Conservation (phyloP, 2,888 invertebrate genomes). For the Chalcosyrphus nemorum region DNA sequence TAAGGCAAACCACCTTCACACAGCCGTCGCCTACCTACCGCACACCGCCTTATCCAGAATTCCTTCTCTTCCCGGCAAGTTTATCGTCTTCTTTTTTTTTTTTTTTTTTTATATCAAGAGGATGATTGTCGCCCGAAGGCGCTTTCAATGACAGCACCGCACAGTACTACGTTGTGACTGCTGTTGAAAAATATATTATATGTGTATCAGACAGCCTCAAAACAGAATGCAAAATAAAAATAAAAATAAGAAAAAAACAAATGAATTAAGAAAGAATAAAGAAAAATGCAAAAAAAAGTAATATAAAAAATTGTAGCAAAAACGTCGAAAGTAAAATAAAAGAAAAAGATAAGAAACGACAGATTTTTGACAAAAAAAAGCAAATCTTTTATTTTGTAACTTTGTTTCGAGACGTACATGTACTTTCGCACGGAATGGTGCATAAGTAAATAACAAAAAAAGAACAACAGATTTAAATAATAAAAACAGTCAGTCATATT, state of each 20-base stretch:
- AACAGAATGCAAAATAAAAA: slow-evolving; percentile 23
- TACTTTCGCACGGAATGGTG: no score
- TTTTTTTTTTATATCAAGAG: slow-evolving; percentile 27
- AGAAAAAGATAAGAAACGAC: no score
- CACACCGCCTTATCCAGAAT: slow-evolving; percentile 29
- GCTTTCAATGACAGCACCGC: slow-evolving; percentile 52
- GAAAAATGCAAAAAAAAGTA: slow-evolving; percentile 21
- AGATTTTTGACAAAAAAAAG: no score
- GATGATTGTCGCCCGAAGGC: slow-evolving; percentile 61
- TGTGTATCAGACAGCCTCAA: slow-evolving; percentile 18
- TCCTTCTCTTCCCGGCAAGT: slow-evolving; percentile 16
- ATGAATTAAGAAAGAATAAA: slow-evolving; percentile 5
- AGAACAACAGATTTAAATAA: no score
- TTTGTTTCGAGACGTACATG: no score
- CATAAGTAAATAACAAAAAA: no score
- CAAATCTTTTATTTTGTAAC: no score
- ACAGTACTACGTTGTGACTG: slow-evolving; percentile 41
- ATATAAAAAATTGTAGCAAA: neutral
- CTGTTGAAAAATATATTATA: slow-evolving; percentile 18
- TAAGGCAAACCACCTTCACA: slow-evolving; percentile 48
- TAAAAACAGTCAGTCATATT: no score
- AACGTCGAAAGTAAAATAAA: no score
- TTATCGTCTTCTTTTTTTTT: neutral
- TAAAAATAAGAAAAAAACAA: slow-evolving; percentile 1
- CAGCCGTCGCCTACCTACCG: slow-evolving; percentile 43